Evolutionary conservation across 2,888 invertebrate genomes (phyloP).

Genomic region (Cephonodes hylas): DNA sequence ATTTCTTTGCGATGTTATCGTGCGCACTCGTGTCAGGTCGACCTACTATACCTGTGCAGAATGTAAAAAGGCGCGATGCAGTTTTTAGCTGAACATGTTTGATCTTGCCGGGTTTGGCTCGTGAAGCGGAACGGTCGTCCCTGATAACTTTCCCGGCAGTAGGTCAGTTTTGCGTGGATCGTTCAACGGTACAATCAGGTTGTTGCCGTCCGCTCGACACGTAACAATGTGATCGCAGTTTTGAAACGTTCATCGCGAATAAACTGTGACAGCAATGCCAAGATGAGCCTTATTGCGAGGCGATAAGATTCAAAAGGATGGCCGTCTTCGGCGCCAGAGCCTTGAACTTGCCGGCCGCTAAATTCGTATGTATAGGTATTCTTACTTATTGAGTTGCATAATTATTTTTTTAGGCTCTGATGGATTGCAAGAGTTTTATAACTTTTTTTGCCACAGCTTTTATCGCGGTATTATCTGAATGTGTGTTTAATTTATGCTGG

Average conservation of each 20-base stretch:
- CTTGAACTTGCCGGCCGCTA: slow-evolving; percentile 59
- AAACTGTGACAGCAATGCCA: slow-evolving; percentile 36
- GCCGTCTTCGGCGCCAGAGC: slow-evolving; percentile 29
- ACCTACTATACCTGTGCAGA: slow-evolving; percentile 30
- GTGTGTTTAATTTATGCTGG: background rate
- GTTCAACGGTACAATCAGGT: slow-evolving; percentile 79
- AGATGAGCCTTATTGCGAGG: slow-evolving; percentile 45
- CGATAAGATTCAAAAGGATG: slow-evolving; percentile 32
- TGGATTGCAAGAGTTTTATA: background rate
- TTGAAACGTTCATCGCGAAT: slow-evolving; percentile 62
- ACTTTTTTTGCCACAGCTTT: background rate
- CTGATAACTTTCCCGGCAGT: slow-evolving; percentile 78
- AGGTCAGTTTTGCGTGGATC: slow-evolving; percentile 78
- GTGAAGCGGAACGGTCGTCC: slow-evolving; percentile 65
- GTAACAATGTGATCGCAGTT: slow-evolving; percentile 77
- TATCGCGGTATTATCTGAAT: background rate
- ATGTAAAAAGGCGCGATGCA: slow-evolving; percentile 24
- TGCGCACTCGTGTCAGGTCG: slow-evolving; percentile 25
- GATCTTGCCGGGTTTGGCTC: slow-evolving; percentile 45
- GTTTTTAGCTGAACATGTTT: slow-evolving; percentile 32
- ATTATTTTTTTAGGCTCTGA: slow-evolving; percentile 2
- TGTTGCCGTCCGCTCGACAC: slow-evolving; percentile 69
- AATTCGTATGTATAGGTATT: slow-evolving; percentile 28
- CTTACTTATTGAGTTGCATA: slow-evolving; percentile 16
- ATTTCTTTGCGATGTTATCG: slow-evolving; percentile 45